Percentiles rank a stretch among this genome's conserved stretches.
These are phyloP conservation scores for Benitochromis conjunctus DNA, from an alignment of 2,113 vertebrate genomes.

Conservation along the genomic window DNA sequence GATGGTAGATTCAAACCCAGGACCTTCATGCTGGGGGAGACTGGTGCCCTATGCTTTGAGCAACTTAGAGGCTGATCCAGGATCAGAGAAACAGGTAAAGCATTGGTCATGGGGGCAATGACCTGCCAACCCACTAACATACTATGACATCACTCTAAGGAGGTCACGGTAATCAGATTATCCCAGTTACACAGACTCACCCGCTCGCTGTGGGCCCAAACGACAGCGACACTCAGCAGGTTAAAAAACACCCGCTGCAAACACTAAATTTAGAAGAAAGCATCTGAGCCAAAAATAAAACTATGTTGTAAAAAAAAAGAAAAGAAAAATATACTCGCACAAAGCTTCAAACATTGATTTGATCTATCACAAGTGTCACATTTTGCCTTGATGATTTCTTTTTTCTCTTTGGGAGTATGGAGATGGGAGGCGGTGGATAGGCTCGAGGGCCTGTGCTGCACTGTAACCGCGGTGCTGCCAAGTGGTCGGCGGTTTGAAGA, in stretches of 20 bases:
- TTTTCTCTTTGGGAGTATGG: not conserved
- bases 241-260: not conserved
- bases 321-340: not conserved
- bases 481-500: slow-evolving; percentile 72
- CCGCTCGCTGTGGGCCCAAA: not conserved
- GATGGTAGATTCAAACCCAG: not conserved
- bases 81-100: slow-evolving; percentile 51
- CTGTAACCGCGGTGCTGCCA: slow-evolving; percentile 62
- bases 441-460: slow-evolving; percentile 65
- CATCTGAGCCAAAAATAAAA: slow-evolving; percentile 34
- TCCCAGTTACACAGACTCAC: slow-evolving; percentile 28
- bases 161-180: slow-evolving; percentile 72
- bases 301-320: not conserved
- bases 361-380: not conserved
- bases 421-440: slow-evolving; percentile 43
- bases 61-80: slow-evolving; percentile 27
- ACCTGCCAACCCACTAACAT: slow-evolving; percentile 58
- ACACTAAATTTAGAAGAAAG: slow-evolving; percentile 38
- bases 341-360: not conserved
- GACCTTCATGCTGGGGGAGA: not conserved
- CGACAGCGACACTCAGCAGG: not conserved
- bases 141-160: slow-evolving; percentile 60
- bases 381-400: not conserved
- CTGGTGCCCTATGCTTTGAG: slow-evolving; percentile 8
- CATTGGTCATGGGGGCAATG: slow-evolving; percentile 25